phyloP scores from a whole-genome alignment of 2,888 invertebrate species.

The Adelphocoris suturalis region DNA sequence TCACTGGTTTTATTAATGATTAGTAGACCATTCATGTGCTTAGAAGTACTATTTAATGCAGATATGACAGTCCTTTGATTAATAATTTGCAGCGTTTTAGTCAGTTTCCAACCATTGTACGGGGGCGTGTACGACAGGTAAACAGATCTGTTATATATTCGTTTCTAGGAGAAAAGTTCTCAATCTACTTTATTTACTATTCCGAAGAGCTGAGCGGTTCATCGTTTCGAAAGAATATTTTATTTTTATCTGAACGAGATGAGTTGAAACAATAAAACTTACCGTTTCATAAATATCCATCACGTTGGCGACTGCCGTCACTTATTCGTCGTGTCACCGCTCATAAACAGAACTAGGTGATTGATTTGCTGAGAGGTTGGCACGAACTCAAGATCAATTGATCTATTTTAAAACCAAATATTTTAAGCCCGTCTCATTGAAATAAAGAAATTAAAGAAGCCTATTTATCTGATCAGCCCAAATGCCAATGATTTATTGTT shows the following conservation, averaged over 20 bases:
- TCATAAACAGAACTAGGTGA: constrained; percentile 56
- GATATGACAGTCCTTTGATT: too few relatives aligned
- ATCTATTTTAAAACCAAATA: constrained; percentile 57
- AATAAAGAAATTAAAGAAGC: constrained; percentile 26
- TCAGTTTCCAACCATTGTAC: too few relatives aligned
- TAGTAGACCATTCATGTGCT: too few relatives aligned
- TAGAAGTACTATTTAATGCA: too few relatives aligned
- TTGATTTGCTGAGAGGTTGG: constrained; percentile 58
- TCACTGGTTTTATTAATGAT: too few relatives aligned
- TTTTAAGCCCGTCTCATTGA: constrained; percentile 24
- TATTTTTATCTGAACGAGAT: not conserved
- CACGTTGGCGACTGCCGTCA: constrained; percentile 14
- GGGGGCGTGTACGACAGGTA: too few relatives aligned
- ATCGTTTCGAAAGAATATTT: constrained; percentile 1
- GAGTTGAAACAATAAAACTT: constrained; percentile 61
- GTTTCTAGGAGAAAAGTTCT: too few relatives aligned
- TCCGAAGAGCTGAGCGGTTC: not conserved
- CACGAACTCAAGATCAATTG: constrained; percentile 69
- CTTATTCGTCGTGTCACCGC: constrained; percentile 35
- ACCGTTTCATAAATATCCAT: constrained; percentile 47
- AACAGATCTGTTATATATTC: too few relatives aligned
- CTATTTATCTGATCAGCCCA: too few relatives aligned
- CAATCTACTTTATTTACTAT: constrained; percentile 32
- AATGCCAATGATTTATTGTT: too few relatives aligned
- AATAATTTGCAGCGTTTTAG: too few relatives aligned